These are phyloP conservation scores for Calephelis virginiensis DNA, from an alignment of 1,140 invertebrate species.

Conservation along the genomic window DNA sequence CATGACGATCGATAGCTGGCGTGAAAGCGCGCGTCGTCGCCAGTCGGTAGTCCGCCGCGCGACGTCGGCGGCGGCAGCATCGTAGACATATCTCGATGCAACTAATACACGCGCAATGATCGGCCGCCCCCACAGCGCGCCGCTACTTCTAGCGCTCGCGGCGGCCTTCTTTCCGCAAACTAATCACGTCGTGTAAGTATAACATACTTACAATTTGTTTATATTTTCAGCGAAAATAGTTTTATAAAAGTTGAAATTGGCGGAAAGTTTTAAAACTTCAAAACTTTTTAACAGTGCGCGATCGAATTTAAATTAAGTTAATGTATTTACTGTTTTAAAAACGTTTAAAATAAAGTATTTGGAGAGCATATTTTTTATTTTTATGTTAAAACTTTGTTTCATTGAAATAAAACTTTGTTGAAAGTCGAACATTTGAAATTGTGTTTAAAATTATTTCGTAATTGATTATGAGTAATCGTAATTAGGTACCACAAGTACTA, in stretches of 20 bases:
- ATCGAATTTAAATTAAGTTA: not conserved
- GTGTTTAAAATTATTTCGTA: no score
- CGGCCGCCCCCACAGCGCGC: conserved; percentile 52
- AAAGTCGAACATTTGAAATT: no score
- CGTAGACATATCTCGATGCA: conserved; percentile 45
- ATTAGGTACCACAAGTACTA: no score
- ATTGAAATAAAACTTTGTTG: no score
- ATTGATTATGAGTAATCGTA: no score
- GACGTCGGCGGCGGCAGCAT: conserved; percentile 42
- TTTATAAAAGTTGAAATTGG: conserved; percentile 20
- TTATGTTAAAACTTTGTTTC: no score
- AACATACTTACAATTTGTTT: conserved; percentile 9
- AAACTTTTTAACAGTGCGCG: conserved; percentile 2
- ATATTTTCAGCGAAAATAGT: conserved; percentile 4
- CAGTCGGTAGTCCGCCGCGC: conserved; percentile 47
- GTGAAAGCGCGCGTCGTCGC: conserved; percentile 18
- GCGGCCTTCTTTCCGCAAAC: conserved; percentile 58
- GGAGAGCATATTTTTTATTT: no score
- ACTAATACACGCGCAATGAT: conserved; percentile 50
- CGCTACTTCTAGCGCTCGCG: conserved; percentile 56
- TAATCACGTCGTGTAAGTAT: conserved; percentile 66
- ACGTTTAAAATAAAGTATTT: not conserved
- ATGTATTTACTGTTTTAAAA: not conserved
- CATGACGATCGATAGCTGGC: conserved; percentile 47
- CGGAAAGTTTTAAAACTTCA: conserved; percentile 14